Evolutionary conservation across 2,797 vertebrate species (phyloP).

Genomic region (Melanotaenia maccullochi): DNA sequence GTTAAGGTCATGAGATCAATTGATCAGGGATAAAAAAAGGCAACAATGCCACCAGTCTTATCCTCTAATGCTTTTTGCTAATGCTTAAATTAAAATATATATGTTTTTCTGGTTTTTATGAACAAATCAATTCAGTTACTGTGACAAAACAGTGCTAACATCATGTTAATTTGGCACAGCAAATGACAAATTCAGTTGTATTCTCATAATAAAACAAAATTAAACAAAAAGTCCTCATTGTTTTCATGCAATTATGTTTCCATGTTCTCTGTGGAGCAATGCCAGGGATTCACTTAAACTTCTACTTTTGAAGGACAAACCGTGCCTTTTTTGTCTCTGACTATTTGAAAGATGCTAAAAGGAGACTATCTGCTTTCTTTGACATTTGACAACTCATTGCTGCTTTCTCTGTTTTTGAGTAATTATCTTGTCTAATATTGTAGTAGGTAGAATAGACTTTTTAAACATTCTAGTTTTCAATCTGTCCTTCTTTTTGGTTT

Average conservation of each 20-base stretch:
- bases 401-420: constrained; percentile 52
- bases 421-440: constrained; percentile 66
- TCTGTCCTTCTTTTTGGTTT: constrained; percentile 59
- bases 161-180: constrained; percentile 21
- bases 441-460: constrained; percentile 48
- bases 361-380: constrained; percentile 41
- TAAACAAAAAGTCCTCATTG: background rate
- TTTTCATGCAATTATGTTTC: background rate
- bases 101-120: background rate
- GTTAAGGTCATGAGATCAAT: constrained; percentile 3
- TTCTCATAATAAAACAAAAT: constrained; percentile 16
- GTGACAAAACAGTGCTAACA: constrained; percentile 6
- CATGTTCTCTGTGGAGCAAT: constrained; percentile 20
- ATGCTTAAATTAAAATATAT: background rate
- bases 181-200: constrained; percentile 18
- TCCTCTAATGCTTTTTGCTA: background rate
- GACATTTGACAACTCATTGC: constrained; percentile 63
- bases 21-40: background rate
- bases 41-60: background rate
- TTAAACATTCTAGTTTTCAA: constrained; percentile 47
- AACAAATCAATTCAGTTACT: background rate
- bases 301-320: constrained; percentile 41
- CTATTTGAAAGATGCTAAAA: constrained; percentile 38
- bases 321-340: constrained; percentile 10
- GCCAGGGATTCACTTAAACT: constrained; percentile 31